Conservation (phyloP, 2,888 invertebrate genomes). For the Lycaena phlaeas region DNA sequence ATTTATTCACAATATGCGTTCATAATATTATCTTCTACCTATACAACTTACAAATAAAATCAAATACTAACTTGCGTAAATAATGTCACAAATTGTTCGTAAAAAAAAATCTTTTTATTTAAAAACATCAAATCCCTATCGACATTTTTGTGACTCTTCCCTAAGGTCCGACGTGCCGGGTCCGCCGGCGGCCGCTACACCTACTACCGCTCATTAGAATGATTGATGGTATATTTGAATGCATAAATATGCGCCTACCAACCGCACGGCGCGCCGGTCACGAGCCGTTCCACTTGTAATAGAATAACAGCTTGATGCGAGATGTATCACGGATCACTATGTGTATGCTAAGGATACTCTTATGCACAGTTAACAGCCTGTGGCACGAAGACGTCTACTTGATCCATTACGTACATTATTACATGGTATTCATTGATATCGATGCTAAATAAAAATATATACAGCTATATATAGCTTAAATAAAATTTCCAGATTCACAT, state of each 20-base stretch:
- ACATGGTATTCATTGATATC: no score
- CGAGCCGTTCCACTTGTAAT: constrained; percentile 29
- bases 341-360: background rate
- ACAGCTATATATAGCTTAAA: no score
- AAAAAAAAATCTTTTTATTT: background rate
- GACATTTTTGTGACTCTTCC: constrained; percentile 26
- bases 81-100: background rate
- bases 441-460: no score
- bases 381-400: no score
- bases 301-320: constrained; percentile 8
- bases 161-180: constrained; percentile 39
- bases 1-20: no score
- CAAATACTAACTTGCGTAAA: no score
- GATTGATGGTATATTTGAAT: constrained; percentile 65
- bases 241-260: constrained; percentile 55
- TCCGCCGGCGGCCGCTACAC: constrained; percentile 29
- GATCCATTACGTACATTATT: no score
- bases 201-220: constrained; percentile 61
- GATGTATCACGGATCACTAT: constrained; percentile 2
- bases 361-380: no score
- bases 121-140: background rate
- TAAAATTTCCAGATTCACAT: no score
- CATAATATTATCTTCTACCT: no score
- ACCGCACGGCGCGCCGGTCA: constrained; percentile 39
- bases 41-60: no score